phyloP scores from a whole-genome alignment of 2,113 vertebrate genomes.

The Tyto alba region DNA sequence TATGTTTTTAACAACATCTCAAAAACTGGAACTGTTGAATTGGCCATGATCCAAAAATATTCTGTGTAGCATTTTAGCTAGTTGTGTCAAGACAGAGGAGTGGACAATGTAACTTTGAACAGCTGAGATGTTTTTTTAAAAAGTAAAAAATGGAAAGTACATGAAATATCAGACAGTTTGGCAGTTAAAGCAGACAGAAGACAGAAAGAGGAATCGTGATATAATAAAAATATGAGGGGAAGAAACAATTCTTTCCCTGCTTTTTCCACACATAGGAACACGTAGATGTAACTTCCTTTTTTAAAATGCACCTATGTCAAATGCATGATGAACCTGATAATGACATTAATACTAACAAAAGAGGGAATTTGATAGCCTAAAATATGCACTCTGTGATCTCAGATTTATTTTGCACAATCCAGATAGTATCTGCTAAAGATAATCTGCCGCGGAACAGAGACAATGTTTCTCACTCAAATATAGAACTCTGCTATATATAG shows the following conservation, averaged over 20 bases:
- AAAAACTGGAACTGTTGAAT: not conserved
- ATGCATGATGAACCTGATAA: not conserved
- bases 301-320: not conserved
- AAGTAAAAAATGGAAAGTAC: slow-evolving; percentile 32
- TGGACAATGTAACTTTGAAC: not conserved
- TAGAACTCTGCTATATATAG: slow-evolving; percentile 29
- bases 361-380: not conserved
- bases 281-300: slow-evolving; percentile 2
- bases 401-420: slow-evolving; percentile 18
- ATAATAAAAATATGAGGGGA: slow-evolving; percentile 18
- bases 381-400: not conserved
- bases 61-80: not conserved
- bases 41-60: not conserved
- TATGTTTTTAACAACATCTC: not conserved
- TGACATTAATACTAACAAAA: slow-evolving; percentile 24
- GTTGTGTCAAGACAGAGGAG: not conserved
- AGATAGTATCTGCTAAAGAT: slow-evolving; percentile 23
- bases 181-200: slow-evolving; percentile 43
- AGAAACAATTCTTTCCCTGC: slow-evolving; percentile 26
- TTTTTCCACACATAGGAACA: slow-evolving; percentile 35
- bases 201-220: not conserved
- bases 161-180: slow-evolving; percentile 45
- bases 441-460: slow-evolving; percentile 3
- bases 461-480: not conserved
- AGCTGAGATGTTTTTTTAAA: not conserved